Evolutionary conservation across 2,797 vertebrate species (phyloP).

Genomic region (Mus spretus): DNA sequence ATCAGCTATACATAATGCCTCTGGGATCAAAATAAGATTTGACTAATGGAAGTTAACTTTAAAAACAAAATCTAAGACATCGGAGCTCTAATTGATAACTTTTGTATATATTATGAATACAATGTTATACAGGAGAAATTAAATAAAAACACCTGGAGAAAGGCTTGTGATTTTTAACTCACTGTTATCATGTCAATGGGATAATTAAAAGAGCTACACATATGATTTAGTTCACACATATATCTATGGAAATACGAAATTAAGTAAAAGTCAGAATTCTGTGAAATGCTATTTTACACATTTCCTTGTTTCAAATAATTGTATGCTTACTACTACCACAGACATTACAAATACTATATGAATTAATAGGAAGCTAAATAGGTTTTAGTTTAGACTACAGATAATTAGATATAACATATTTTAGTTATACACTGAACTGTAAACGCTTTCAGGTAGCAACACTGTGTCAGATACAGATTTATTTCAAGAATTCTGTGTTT

Average conservation of each 20-base stretch:
- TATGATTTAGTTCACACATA: background rate
- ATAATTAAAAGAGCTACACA: background rate
- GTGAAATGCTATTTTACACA: background rate
- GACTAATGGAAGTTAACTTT: conserved; percentile 54
- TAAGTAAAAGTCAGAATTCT: conserved; percentile 7
- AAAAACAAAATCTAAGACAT: conserved; percentile 1
- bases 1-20: conserved; percentile 13
- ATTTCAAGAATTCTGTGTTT: background rate
- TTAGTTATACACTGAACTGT: background rate
- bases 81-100: conserved; percentile 16
- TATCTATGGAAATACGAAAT: background rate
- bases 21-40: conserved; percentile 13
- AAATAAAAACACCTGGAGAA: background rate
- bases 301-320: conserved; percentile 33
- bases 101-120: background rate
- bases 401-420: background rate
- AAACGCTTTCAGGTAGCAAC: conserved; percentile 9
- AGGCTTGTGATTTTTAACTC: background rate
- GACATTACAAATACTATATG: background rate
- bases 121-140: background rate
- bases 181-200: background rate
- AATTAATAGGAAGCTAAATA: conserved; percentile 33
- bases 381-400: background rate
- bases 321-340: background rate
- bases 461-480: background rate